These are phyloP conservation scores for Vulpes vulpes DNA, from an alignment of 2,113 vertebrate genomes.

Conservation along the genomic window DNA sequence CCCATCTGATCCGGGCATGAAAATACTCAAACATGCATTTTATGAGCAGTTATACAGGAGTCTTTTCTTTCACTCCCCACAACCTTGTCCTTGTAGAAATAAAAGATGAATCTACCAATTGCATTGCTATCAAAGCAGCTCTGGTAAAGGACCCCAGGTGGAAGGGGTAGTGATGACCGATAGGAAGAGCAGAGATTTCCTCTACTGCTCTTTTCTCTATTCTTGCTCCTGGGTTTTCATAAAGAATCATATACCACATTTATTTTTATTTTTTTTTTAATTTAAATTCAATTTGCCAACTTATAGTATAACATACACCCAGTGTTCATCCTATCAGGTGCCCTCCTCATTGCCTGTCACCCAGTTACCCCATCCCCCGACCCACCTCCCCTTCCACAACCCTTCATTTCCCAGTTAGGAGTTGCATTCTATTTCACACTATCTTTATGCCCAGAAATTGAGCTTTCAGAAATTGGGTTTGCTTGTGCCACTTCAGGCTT, in stretches of 20 bases:
- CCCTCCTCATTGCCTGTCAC: too few species aligned
- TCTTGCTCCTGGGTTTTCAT: not conserved
- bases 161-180: not conserved
- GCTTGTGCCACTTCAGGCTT: constrained; percentile 43
- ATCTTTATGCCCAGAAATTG: not conserved
- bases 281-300: too few species aligned
- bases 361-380: too few species aligned
- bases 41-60: not conserved
- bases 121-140: not conserved
- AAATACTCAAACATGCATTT: not conserved
- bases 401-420: too few species aligned
- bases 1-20: constrained; percentile 3
- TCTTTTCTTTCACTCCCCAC: not conserved
- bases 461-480: constrained; percentile 37
- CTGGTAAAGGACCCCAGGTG: not conserved
- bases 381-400: too few species aligned
- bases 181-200: not conserved
- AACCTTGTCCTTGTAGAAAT: constrained; percentile 20
- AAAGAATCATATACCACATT: not conserved
- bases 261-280: too few species aligned
- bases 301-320: too few species aligned
- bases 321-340: too few species aligned
- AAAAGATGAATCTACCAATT: not conserved
- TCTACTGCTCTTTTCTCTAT: not conserved
- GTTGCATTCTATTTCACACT: constrained; percentile 20